These are phyloP conservation scores for Tuberolachnus salignus DNA, from an alignment of 2,888 invertebrate species.

Conservation along the genomic window DNA sequence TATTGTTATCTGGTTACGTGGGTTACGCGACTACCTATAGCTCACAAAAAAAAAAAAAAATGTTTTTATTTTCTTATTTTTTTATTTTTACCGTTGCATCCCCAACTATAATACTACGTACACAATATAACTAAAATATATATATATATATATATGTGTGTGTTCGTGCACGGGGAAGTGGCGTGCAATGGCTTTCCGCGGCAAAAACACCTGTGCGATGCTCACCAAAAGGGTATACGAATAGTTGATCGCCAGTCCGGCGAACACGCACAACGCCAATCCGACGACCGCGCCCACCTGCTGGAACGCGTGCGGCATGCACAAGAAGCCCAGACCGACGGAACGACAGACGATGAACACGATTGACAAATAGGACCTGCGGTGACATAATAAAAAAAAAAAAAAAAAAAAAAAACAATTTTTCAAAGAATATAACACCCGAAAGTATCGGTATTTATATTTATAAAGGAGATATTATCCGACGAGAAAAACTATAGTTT, in stretches of 20 bases:
- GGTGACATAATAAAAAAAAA: background rate
- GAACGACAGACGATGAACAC: background rate
- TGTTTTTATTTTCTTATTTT: no score
- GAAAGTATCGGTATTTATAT: no score
- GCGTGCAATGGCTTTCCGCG: background rate
- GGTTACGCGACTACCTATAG: conserved; percentile 23
- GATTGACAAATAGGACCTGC: background rate
- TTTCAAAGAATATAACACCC: no score
- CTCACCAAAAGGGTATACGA: conserved; percentile 8
- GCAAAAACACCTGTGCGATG: conserved; percentile 23
- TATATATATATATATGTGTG: background rate
- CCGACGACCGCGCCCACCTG: conserved; percentile 26
- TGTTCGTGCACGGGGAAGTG: background rate
- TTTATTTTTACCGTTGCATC: conserved; percentile 7
- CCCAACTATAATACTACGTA: background rate
- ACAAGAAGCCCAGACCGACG: background rate
- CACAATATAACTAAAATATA: background rate
- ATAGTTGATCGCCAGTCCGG: background rate
- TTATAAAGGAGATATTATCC: no score
- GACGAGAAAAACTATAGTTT: no score
- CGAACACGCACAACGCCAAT: conserved; percentile 9
- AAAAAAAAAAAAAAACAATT: no score
- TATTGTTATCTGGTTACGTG: conserved; percentile 5
- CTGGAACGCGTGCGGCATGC: conserved; percentile 8
- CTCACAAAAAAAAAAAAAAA: background rate